A percentile compares a stretch with the other conserved stretches of the same genome.
These are phyloP conservation scores for Marmota flaviventris DNA, from an alignment of 2,113 vertebrate genomes.

Conservation along the genomic window DNA sequence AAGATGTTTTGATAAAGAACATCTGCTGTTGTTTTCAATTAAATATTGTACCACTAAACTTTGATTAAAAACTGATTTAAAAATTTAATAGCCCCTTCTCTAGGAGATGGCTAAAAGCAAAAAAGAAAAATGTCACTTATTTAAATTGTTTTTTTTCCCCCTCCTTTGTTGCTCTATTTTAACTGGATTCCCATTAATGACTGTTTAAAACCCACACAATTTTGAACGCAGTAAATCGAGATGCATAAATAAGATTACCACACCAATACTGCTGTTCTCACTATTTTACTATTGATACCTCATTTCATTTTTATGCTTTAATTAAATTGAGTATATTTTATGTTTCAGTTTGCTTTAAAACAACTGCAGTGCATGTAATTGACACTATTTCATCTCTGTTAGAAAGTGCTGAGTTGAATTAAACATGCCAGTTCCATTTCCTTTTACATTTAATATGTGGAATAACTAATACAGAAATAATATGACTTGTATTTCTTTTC, in stretches of 20 bases:
- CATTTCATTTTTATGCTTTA: constrained; percentile 84
- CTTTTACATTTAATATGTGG: constrained; percentile 72
- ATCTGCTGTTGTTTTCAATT: constrained; percentile 81
- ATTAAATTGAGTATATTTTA: constrained; percentile 82
- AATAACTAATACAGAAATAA: constrained; percentile 69
- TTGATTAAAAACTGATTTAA: constrained; percentile 83
- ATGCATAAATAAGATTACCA: constrained; percentile 77
- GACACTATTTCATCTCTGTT: constrained; percentile 83
- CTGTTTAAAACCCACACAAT: constrained; percentile 74
- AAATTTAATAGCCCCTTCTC: constrained; percentile 77
- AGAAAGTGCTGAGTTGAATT: constrained; percentile 82
- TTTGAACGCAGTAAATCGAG: constrained; percentile 74
- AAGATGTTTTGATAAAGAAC: constrained; percentile 80
- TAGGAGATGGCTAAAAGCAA: constrained; percentile 73
- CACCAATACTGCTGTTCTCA: constrained; percentile 59
- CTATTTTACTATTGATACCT: constrained; percentile 77
- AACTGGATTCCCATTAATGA: constrained; percentile 77
- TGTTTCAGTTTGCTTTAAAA: constrained; percentile 81
- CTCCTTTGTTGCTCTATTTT: constrained; percentile 69
- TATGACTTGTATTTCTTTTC: constrained; percentile 68
- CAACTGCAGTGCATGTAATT: constrained; percentile 77
- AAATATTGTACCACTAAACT: constrained; percentile 79
- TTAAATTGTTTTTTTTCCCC: constrained; percentile 67
- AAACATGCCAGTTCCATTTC: constrained; percentile 70
- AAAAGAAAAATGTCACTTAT: constrained; percentile 80